Conservation (phyloP, 1,140 invertebrate genomes). For the Rhopalosiphum padi region DNA sequence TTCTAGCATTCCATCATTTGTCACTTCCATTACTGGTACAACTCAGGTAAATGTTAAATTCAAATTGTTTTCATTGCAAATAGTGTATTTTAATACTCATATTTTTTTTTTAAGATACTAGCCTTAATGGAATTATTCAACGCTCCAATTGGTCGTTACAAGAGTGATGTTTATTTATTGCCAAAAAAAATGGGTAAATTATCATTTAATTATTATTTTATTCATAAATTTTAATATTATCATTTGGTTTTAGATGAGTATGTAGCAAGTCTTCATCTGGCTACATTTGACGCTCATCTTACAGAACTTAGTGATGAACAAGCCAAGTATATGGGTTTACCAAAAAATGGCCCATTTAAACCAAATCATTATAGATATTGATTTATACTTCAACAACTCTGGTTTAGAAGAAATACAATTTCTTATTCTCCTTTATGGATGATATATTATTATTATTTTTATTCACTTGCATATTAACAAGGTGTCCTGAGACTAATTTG, state of each 20-base stretch:
- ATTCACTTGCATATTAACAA: background rate
- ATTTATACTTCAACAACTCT: background rate
- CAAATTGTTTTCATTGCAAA: background rate
- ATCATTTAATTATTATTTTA: conserved; percentile 60
- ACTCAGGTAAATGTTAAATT: conserved; percentile 72
- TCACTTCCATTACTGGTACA: conserved; percentile 93
- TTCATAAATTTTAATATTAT: conserved; percentile 60
- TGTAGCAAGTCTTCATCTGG: conserved; percentile 93
- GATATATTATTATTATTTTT: background rate
- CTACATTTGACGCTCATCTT: conserved; percentile 95
- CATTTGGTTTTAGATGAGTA: conserved; percentile 82
- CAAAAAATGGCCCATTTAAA: conserved; percentile 97
- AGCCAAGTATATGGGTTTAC: conserved; percentile 96
- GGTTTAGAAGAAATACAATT: background rate
- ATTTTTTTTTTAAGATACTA: conserved; percentile 70
- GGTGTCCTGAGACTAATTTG: background rate
- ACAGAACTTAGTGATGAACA: conserved; percentile 96
- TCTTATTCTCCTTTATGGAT: background rate
- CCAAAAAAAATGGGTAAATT: conserved; percentile 92
- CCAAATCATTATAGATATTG: conserved; percentile 94
- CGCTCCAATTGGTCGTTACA: conserved; percentile 91
- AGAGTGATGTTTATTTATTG: conserved; percentile 95
- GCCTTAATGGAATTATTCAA: conserved; percentile 97
- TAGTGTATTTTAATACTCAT: conserved; percentile 62
- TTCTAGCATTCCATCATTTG: conserved; percentile 96